These are phyloP conservation scores for Agrotis segetum DNA, from an alignment of 2,888 invertebrate species.

Conservation along the genomic window DNA sequence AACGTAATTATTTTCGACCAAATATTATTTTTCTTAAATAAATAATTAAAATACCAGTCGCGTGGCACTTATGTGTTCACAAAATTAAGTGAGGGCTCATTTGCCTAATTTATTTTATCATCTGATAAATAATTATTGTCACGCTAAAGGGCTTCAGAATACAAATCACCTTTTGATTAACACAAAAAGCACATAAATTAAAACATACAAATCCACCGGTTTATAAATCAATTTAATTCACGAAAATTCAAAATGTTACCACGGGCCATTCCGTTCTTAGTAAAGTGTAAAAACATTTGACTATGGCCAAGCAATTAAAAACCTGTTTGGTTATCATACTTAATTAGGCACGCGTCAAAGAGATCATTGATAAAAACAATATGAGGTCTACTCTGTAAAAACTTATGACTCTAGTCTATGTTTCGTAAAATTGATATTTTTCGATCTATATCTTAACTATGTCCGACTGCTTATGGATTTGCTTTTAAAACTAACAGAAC, in stretches of 20 bases:
- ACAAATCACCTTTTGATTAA: constrained; percentile 12
- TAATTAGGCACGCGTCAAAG: not conserved
- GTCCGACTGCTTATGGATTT: too few relatives aligned
- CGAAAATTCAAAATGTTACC: not conserved
- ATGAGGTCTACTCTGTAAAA: constrained; percentile 2
- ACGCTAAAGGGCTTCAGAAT: not conserved
- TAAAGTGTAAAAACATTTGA: constrained; percentile 5
- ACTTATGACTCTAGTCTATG: too few relatives aligned
- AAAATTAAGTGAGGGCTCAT: too few relatives aligned
- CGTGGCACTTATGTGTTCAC: too few relatives aligned
- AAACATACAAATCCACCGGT: not conserved
- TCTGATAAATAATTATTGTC: not conserved
- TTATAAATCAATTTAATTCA: not conserved
- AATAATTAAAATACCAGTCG: too few relatives aligned
- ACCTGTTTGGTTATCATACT: constrained; percentile 8
- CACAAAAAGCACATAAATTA: not conserved
- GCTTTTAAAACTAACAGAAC: too few relatives aligned
- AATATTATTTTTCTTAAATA: too few relatives aligned
- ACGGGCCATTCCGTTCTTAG: not conserved
- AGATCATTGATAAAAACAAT: not conserved
- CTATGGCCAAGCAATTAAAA: constrained; percentile 6
- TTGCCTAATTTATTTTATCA: constrained; percentile 2
- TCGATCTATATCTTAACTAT: too few relatives aligned
- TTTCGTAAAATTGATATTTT: too few relatives aligned
- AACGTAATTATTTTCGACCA: too few relatives aligned